These are phyloP conservation scores for Patella ulyssiponensis DNA, from an alignment of 2,888 invertebrate genomes.

Conservation along the genomic window DNA sequence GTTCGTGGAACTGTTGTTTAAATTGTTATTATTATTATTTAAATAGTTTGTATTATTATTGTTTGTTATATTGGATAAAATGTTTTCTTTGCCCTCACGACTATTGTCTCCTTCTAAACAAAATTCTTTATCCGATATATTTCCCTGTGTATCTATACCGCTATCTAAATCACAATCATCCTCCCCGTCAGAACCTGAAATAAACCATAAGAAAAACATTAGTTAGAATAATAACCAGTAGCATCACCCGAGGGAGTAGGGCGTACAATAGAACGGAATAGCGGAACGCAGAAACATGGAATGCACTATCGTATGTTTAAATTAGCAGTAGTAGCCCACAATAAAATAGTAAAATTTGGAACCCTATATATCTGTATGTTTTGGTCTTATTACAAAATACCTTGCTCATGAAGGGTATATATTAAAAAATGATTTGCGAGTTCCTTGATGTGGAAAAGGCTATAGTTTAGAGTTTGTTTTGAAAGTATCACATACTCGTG, in stretches of 20 bases:
- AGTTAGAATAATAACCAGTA: background rate
- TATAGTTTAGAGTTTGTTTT: too few species aligned
- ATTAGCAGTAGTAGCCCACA: too few species aligned
- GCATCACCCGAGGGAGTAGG: background rate
- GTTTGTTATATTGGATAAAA: conserved; percentile 63
- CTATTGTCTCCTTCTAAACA: conserved; percentile 58
- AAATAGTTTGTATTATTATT: conserved; percentile 73
- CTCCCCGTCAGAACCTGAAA: conserved; percentile 64
- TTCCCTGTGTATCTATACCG: conserved; percentile 56
- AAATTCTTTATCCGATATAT: conserved; percentile 63
- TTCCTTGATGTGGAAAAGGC: too few species aligned
- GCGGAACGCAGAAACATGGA: background rate
- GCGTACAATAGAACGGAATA: background rate
- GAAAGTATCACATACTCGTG: too few species aligned
- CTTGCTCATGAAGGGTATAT: too few species aligned
- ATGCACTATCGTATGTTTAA: too few species aligned
- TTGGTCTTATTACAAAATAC: too few species aligned
- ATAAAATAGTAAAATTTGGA: too few species aligned
- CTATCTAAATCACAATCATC: conserved; percentile 67
- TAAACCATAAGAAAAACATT: background rate
- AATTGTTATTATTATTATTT: conserved; percentile 75
- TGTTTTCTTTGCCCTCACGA: conserved; percentile 51
- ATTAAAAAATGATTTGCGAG: too few species aligned
- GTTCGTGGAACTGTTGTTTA: conserved; percentile 67
- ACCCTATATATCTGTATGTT: too few species aligned